A percentile compares a stretch with the other conserved stretches of the same genome.
These are phyloP conservation scores for Origma solitaria DNA, from an alignment of 2,113 vertebrate species.

Conservation along the genomic window DNA sequence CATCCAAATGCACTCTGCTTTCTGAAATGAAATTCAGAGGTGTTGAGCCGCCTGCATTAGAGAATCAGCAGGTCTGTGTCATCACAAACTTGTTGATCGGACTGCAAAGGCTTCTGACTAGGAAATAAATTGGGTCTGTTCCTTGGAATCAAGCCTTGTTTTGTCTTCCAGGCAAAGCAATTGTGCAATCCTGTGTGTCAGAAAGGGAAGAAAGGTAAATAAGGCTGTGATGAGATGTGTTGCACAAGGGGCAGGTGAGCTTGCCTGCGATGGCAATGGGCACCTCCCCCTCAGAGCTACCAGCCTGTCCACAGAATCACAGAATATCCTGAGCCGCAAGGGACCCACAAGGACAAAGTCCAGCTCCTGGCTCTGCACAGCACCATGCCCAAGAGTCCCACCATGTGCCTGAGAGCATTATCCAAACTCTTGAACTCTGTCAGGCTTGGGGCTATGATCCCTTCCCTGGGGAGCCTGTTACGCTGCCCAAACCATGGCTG, in stretches of 20 bases:
- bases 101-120: neutral
- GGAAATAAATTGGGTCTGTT: neutral
- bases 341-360: too few species aligned
- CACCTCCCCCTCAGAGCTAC: neutral
- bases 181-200: neutral
- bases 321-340: too few species aligned
- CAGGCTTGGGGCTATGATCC: too few species aligned
- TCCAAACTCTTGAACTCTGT: too few species aligned
- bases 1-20: neutral
- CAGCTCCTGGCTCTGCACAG: too few species aligned
- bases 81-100: neutral
- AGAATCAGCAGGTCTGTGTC: neutral
- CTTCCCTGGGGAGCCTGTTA: neutral
- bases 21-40: neutral
- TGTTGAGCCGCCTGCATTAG: neutral
- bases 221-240: neutral
- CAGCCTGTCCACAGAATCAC: too few species aligned
- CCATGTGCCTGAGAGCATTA: too few species aligned
- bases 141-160: neutral
- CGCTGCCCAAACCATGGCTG: neutral
- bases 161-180: neutral
- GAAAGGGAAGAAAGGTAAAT: neutral
- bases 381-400: too few species aligned
- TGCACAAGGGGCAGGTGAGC: neutral
- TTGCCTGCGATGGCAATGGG: neutral